phyloP scores from a whole-genome alignment of 2,113 vertebrate species.

The Scomber japonicus region DNA sequence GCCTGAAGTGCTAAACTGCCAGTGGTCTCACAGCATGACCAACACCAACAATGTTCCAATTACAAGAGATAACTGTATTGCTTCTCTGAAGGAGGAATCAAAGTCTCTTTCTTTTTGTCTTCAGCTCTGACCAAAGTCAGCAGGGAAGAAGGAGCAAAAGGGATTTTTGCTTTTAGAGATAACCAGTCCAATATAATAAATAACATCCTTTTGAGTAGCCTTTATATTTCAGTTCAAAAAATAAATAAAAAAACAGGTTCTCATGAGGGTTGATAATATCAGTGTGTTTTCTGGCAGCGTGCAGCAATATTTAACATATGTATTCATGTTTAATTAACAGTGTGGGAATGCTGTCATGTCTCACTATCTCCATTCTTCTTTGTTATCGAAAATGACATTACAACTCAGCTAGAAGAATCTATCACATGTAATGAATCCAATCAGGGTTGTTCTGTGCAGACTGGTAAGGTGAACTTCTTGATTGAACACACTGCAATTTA shows the following conservation, averaged over 20 bases:
- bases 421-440: background rate
- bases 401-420: background rate
- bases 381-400: background rate
- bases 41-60: slow-evolving; percentile 35
- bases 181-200: slow-evolving; percentile 15
- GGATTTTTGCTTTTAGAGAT: background rate
- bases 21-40: slow-evolving; percentile 9
- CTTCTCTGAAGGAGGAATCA: slow-evolving; percentile 23
- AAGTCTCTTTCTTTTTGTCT: slow-evolving; percentile 10
- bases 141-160: background rate
- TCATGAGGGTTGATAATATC: slow-evolving; percentile 3
- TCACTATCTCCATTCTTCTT: background rate
- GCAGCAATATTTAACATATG: background rate
- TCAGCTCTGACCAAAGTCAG: slow-evolving; percentile 19
- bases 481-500: background rate
- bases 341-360: background rate
- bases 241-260: background rate
- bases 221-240: background rate
- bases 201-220: background rate
- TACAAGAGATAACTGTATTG: slow-evolving; percentile 23
- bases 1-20: slow-evolving; percentile 30
- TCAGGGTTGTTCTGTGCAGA: background rate
- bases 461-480: background rate
- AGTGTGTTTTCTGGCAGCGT: background rate
- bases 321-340: slow-evolving; percentile 18